Evolutionary conservation across 2,888 invertebrate species (phyloP), one percentile per base, ranked within the genome.

Genomic region (Dascillus cervinus): DNA sequence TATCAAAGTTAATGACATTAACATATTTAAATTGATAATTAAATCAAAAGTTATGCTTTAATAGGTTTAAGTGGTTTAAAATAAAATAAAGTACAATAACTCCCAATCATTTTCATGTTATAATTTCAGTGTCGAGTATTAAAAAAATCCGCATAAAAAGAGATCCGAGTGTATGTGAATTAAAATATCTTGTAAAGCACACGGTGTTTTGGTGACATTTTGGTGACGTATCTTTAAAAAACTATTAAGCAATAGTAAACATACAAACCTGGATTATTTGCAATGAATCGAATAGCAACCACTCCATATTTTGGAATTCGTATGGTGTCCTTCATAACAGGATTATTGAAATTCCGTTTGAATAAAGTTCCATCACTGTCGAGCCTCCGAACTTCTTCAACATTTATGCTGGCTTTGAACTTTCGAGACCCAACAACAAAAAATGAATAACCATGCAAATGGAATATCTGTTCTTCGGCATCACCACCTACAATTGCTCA

Each of bases 171-270:
- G n/a, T n/a, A n/a, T n/a, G n/a, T n/a, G n/a, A n/a, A n/a, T n/a
- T n/a, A n/a, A n/a, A n/a, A n/a, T n/a, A n/a, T n/a, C n/a, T n/a
- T n/a, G n/a, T n/a, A n/a, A n/a, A n/a, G n/a, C n/a, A n/a, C n/a
- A n/a, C n/a, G n/a, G n/a, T n/a, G n/a, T n/a, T n/a, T n/a, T n/a
- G n/a, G n/a, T 70, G 1, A 82, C 75, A 28, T 79, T 71, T 56
- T 85, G 84, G 46, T 86, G 85, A 46, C 85, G 75, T 58, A 87
- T 69, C 62, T 86, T 72, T 86, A 86, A 87, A 49, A 77, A 82
- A 8, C 86, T n/a, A n/a, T n/a, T n/a, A n/a, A n/a, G n/a, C 86
- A 78, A 48, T 23, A 61, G 5, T 22, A 17, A 25, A 25, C 12
- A 3, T 17, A 11, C 25, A 26, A 59, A 78, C 78, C 78, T 49